phyloP scores from a whole-genome alignment of 1,140 invertebrate genomes.

The Pachypsylla venusta region DNA sequence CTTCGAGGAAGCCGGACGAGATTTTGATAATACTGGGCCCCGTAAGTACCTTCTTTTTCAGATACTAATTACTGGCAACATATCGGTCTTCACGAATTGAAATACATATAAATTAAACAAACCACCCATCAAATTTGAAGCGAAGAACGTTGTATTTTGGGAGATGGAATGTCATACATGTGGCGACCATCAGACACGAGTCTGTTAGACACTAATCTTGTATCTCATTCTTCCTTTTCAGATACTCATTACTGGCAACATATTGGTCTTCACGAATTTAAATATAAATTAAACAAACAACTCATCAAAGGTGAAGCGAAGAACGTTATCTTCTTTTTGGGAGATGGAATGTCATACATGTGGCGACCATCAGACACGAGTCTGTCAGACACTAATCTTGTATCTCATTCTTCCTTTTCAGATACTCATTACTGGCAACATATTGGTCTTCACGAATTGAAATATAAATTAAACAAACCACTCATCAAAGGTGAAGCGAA shows the following conservation, averaged over 20 bases:
- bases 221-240: neutral
- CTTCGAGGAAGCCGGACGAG: too few relatives aligned
- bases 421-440: neutral
- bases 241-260: neutral
- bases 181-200: too few relatives aligned
- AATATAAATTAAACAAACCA: slow-evolving; percentile 14
- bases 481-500: slow-evolving; percentile 35
- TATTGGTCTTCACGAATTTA: neutral
- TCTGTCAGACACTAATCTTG: too few relatives aligned
- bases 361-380: too few relatives aligned
- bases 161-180: slow-evolving; percentile 68
- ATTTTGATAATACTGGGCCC: too few relatives aligned
- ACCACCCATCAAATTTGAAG: slow-evolving; percentile 26
- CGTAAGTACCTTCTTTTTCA: too few relatives aligned
- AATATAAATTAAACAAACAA: slow-evolving; percentile 14
- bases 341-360: slow-evolving; percentile 68
- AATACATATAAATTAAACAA: slow-evolving; percentile 15
- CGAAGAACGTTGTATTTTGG: slow-evolving; percentile 58
- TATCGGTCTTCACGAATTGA: neutral
- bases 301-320: slow-evolving; percentile 35
- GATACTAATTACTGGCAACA: neutral
- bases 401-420: neutral
- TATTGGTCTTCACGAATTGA: neutral
- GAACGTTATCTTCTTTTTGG: slow-evolving; percentile 57
- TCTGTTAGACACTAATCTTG: too few relatives aligned